A percentile compares a stretch with the other conserved stretches of the same genome.
Evolutionary conservation across 1,140 invertebrate species (phyloP).

Genomic region (Drosophila ananassae): DNA sequence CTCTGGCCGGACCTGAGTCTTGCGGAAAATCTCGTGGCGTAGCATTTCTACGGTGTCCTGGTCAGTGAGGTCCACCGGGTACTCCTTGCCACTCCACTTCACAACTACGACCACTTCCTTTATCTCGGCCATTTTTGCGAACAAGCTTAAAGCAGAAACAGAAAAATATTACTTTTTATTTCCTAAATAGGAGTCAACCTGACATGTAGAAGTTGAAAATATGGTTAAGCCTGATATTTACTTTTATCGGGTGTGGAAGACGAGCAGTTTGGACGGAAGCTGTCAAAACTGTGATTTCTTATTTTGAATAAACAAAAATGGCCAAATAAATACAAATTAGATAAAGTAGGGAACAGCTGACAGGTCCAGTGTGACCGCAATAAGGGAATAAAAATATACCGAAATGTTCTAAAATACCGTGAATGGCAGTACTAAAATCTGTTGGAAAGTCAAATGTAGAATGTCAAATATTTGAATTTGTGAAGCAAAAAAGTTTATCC

Average conservation of each 20-base stretch:
- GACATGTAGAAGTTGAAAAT: neutral
- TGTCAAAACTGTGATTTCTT: neutral
- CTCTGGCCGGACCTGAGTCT: slow-evolving; percentile 87
- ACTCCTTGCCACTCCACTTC: slow-evolving; percentile 93
- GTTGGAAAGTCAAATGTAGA: no score
- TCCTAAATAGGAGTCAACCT: neutral
- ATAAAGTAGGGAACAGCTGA: neutral
- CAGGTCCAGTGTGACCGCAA: neutral
- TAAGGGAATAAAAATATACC: no score
- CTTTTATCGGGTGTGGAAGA: neutral
- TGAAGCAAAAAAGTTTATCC: no score
- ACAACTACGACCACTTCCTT: slow-evolving; percentile 87
- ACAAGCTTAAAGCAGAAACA: neutral
- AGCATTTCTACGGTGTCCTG: slow-evolving; percentile 91
- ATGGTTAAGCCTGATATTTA: neutral
- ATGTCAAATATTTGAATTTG: no score
- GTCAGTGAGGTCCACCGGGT: slow-evolving; percentile 86
- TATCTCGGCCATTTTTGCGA: slow-evolving; percentile 49
- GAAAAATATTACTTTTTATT: neutral
- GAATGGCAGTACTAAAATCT: no score
- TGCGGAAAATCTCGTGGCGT: slow-evolving; percentile 86
- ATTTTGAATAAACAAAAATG: neutral
- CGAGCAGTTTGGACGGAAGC: neutral
- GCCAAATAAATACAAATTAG: neutral
- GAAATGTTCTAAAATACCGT: no score